phyloP scores from a whole-genome alignment of 2,113 vertebrate species.

The Petromus typicus region DNA sequence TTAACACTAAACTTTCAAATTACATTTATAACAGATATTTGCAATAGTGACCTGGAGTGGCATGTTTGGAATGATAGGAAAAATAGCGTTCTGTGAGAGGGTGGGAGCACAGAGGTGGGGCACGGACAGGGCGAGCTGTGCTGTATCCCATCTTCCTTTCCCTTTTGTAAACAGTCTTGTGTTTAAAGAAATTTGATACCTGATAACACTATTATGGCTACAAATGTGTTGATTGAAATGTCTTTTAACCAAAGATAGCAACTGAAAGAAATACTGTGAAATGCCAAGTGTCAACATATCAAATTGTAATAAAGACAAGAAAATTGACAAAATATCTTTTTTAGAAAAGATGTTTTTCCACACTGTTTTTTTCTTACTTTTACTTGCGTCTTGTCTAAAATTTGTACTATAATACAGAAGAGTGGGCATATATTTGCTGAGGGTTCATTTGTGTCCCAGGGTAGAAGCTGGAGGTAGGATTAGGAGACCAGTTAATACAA shows the following conservation, averaged over 20 bases:
- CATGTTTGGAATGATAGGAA: not conserved
- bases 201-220: not conserved
- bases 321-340: not conserved
- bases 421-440: not conserved
- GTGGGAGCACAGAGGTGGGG: not conserved
- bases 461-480: not conserved
- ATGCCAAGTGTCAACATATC: constrained; percentile 41
- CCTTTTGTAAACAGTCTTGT: not conserved
- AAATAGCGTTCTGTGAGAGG: not conserved
- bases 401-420: not conserved
- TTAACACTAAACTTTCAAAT: constrained; percentile 23
- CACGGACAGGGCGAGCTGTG: not conserved
- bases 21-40: not conserved
- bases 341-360: not conserved
- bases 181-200: not conserved
- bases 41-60: not conserved
- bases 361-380: not conserved
- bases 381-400: not conserved
- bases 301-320: constrained; percentile 10
- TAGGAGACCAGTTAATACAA: not conserved
- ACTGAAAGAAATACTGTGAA: constrained; percentile 67
- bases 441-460: not conserved
- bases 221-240: constrained; percentile 3
- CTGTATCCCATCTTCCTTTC: not conserved
- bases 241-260: not conserved